Conservation (phyloP, 2,797 vertebrate species). For the Leucoraja ocellata region DNA sequence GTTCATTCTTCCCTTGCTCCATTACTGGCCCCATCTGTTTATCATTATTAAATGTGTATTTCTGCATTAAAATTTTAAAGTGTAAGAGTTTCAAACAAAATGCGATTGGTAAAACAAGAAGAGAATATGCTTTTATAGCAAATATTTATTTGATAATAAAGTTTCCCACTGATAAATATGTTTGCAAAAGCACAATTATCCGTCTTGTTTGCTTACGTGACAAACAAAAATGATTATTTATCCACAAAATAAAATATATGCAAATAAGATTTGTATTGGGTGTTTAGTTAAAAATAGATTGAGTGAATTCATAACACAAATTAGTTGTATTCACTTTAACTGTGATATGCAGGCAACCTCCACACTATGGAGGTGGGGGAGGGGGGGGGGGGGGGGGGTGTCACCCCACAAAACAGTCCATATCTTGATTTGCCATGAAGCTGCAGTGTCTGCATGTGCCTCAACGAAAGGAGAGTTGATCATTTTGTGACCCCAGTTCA, state of each 20-base stretch:
- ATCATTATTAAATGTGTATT: conserved; percentile 20
- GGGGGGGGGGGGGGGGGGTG: no score
- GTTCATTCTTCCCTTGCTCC: neutral
- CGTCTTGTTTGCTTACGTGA: neutral
- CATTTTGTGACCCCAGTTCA: no score
- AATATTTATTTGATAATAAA: conserved; percentile 5
- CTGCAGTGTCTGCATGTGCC: no score
- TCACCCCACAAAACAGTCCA: no score
- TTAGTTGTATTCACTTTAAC: neutral
- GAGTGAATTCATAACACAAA: neutral
- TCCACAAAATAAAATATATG: neutral
- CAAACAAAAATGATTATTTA: neutral
- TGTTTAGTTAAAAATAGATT: neutral
- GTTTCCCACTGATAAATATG: neutral
- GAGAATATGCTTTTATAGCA: neutral
- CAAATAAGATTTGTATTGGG: neutral
- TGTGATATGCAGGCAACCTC: no score
- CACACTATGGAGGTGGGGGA: no score
- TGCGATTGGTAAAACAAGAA: neutral
- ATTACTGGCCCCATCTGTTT: conserved; percentile 24
- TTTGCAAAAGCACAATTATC: neutral
- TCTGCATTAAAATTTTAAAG: neutral
- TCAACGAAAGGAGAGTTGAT: no score
- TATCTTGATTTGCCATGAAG: no score
- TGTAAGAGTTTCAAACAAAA: neutral